phyloP scores from a whole-genome alignment of 2,888 invertebrate species.

The Scaptomyza flava region DNA sequence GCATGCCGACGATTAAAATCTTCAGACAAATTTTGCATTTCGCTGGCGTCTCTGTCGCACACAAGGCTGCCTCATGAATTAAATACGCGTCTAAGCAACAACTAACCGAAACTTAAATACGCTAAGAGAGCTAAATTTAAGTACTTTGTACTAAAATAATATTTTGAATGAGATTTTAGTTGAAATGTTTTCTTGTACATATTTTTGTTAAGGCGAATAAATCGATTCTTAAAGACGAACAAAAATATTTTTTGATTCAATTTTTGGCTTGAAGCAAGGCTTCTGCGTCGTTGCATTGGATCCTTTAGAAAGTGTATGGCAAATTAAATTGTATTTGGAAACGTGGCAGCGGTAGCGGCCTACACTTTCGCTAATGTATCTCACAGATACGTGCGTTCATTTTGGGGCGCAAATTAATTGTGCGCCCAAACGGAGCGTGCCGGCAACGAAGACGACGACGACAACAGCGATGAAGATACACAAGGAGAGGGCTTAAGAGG shows the following conservation, averaged over 20 bases:
- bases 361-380: conserved; percentile 79
- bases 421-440: conserved; percentile 84
- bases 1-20: conserved; percentile 82
- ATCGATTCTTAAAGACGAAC: too few species aligned
- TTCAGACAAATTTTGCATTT: conserved; percentile 82
- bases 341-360: conserved; percentile 50
- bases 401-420: conserved; percentile 82
- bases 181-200: too few species aligned
- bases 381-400: conserved; percentile 74
- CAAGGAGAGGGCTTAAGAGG: neutral
- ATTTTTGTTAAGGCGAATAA: too few species aligned
- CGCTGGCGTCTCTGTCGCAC: conserved; percentile 72
- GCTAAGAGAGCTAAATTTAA: too few species aligned
- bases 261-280: too few species aligned
- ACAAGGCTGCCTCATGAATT: conserved; percentile 73
- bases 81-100: conserved; percentile 45
- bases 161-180: too few species aligned
- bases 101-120: conserved; percentile 27
- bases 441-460: conserved; percentile 40
- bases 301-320: conserved; percentile 38
- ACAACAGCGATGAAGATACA: neutral
- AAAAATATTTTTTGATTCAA: too few species aligned
- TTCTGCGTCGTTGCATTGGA: neutral
- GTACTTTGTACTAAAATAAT: too few species aligned
- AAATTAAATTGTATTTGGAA: conserved; percentile 78